Base-by-base conservation (phyloP, 2,797 vertebrate genomes). In the Eptatretus atami region DNA sequence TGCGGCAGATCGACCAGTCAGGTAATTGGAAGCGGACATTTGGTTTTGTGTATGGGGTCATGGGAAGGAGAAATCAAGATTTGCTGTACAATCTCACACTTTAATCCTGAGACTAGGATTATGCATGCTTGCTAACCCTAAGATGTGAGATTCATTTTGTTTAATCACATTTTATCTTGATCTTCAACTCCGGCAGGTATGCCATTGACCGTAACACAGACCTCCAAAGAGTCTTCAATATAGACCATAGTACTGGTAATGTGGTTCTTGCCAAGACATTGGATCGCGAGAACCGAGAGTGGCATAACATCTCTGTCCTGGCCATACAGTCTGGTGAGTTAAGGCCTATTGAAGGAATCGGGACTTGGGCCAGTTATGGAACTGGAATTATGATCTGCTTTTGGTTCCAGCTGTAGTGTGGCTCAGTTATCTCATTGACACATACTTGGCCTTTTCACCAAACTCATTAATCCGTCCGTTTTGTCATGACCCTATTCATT, bases 141-240 rank as follows among this genome's bases (percentile, higher is more conserved):
- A 44, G 4, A 44, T 44, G 31, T 63, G 65, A 66, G 71, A 69
- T 69, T 11, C 67, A 67, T 70, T 60, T 66, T 31, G 15, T 65
- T 64, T 3, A 3, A 52, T 65, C 66, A 66, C 69, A 66, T 66
- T 70, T 71, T 65, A 66, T 68, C 31, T 70, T 71, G 65, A 66
- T 68, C 31, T 44, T 44, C 31, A 44, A 44, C 31, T 44, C 31
- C 6, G 31, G 52, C 73, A 96, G 87, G 73, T 96, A 94, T 72
- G 90, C 88, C 1, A 93, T 96, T 66, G 86, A 96, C 77, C 79
- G 88, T 69, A 93, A 96, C 73, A 96, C 88, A 6, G 88, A 96
- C 69, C 71, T 96, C 72, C 87, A 96, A 70, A 81, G 88, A 55
- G 86, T 82, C 75, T 96, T 96, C 70, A 92, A 94, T 54, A 86